A percentile compares a stretch with the other conserved stretches of the same genome.
phyloP scores from a whole-genome alignment of 2,888 invertebrate genomes.

The Leucophenga montana region DNA sequence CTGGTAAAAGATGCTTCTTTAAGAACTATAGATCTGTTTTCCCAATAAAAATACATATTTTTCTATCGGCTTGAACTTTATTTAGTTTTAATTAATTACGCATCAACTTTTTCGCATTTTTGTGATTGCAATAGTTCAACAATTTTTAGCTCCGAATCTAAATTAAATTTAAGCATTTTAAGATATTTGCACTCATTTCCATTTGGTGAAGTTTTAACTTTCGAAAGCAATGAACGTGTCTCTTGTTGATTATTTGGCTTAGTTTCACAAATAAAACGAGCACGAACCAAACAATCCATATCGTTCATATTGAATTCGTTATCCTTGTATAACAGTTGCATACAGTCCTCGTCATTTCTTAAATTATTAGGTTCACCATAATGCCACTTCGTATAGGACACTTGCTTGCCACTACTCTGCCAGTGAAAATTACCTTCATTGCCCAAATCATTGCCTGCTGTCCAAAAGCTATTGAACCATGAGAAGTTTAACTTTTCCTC shows the following conservation, averaged over 20 bases:
- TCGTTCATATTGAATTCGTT: conserved; percentile 9
- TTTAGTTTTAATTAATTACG: too few relatives aligned
- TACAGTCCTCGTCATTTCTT: conserved; percentile 42
- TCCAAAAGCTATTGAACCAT: conserved; percentile 27
- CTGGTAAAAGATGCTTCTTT: too few relatives aligned
- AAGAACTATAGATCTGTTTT: too few relatives aligned
- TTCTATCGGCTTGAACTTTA: too few relatives aligned
- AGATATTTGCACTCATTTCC: too few relatives aligned
- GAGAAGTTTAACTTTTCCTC: neutral
- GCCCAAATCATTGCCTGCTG: conserved; percentile 43
- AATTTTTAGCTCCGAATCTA: too few relatives aligned
- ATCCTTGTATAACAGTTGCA: conserved; percentile 38
- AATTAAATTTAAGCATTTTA: too few relatives aligned
- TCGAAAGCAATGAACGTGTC: too few relatives aligned
- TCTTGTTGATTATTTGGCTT: neutral
- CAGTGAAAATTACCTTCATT: conserved; percentile 43
- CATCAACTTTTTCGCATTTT: too few relatives aligned
- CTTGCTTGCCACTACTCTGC: conserved; percentile 41
- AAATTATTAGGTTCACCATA: conserved; percentile 45
- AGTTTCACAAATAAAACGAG: conserved; percentile 10
- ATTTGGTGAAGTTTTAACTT: too few relatives aligned
- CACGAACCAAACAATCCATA: neutral
- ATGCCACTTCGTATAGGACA: conserved; percentile 45
- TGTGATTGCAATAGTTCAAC: too few relatives aligned
- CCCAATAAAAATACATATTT: too few relatives aligned